Evolutionary conservation across 2,888 invertebrate species (phyloP).

Genomic region (Aporophyla lueneburgensis): DNA sequence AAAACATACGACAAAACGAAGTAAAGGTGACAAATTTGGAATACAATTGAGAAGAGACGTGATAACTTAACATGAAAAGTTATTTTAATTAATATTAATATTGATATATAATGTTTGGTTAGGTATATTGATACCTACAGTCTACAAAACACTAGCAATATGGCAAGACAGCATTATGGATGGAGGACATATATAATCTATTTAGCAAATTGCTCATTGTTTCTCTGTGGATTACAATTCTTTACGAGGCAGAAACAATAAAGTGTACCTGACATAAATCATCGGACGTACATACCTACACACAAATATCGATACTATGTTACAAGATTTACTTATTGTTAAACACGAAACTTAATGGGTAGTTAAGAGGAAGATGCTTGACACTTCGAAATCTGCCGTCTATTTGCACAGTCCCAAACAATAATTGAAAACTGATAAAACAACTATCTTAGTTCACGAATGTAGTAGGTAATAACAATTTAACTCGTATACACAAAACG

Average conservation of each 20-base stretch:
- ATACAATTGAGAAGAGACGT: conserved; percentile 50
- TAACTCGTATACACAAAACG: conserved; percentile 86
- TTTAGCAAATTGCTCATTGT: conserved; percentile 90
- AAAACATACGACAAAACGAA: conserved; percentile 64
- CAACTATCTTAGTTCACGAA: conserved; percentile 75
- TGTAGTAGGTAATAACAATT: conserved; percentile 81
- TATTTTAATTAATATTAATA: conserved; percentile 70
- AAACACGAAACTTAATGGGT: conserved; percentile 79
- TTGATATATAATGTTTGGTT: conserved; percentile 68
- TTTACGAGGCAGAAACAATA: conserved; percentile 89
- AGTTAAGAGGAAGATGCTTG: conserved; percentile 73
- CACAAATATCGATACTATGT: conserved; percentile 81
- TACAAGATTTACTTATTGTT: conserved; percentile 83
- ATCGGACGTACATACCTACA: conserved; percentile 83
- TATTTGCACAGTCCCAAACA: conserved; percentile 83
- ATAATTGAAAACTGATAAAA: conserved; percentile 75
- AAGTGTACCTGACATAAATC: conserved; percentile 87
- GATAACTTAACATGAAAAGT: conserved; percentile 57
- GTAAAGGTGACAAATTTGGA: conserved; percentile 49
- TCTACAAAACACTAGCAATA: conserved; percentile 87
- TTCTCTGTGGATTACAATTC: conserved; percentile 86
- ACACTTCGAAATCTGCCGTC: conserved; percentile 68
- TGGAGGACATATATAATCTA: conserved; percentile 89
- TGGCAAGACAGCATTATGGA: conserved; percentile 90
- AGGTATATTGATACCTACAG: conserved; percentile 83